phyloP scores from a whole-genome alignment of 2,113 vertebrate species.

The Zosterops japonicus region DNA sequence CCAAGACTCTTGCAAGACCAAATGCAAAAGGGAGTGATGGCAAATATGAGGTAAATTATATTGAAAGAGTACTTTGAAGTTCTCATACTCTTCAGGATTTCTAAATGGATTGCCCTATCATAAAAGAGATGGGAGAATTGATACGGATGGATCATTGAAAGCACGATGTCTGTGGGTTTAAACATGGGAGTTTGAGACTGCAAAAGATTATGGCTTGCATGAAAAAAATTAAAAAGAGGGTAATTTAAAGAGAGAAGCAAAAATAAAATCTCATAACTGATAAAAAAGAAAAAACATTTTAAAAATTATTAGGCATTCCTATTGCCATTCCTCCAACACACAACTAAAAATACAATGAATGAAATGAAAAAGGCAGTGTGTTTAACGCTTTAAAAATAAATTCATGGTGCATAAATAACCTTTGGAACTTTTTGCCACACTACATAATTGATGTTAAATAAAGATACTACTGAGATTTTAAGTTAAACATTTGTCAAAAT shows the following conservation, averaged over 20 bases:
- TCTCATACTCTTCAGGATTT: neutral
- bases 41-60: neutral
- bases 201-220: neutral
- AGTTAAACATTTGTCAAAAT: slow-evolving; percentile 4
- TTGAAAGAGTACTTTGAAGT: neutral
- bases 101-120: neutral
- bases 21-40: neutral
- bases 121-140: neutral
- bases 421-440: neutral
- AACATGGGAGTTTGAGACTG: neutral
- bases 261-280: neutral
- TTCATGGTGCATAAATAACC: neutral
- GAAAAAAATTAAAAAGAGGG: neutral
- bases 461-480: neutral
- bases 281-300: neutral
- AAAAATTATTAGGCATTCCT: neutral
- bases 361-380: neutral
- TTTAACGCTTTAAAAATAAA: neutral
- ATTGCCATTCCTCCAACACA: neutral
- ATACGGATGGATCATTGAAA: neutral
- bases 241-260: neutral
- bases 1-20: neutral
- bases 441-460: neutral
- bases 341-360: neutral
- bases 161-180: neutral